Base-by-base conservation (phyloP, 2,797 vertebrate genomes). In the Clangula hyemalis region DNA sequence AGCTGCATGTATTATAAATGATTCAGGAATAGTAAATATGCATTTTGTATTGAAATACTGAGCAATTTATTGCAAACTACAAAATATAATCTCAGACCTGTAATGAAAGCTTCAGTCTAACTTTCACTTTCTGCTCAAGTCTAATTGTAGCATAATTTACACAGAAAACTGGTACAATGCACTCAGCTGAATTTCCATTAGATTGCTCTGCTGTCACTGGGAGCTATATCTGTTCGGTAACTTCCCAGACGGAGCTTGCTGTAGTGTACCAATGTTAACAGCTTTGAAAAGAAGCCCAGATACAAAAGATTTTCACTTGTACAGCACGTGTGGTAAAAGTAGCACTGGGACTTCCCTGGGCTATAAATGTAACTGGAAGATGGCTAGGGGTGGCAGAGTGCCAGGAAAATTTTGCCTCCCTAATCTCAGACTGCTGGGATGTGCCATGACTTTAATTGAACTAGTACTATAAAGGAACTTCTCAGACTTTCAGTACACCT, bases 361-460 rank as follows among this genome's bases (percentile, higher is more conserved):
- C 81, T 96, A 95, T 95, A 96, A 95, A 97, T 94, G 85, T 56
- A 90, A 76, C 79, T 85, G 60, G 76, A 96, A 94, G 86, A 83
- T 79, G 51, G 56, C 76, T 94, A 70, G 49, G 54, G 65, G 80
- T 94, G 91, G 92, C 91, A 91, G 78, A 58, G 38, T 1, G 36
- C 92, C 96, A 89, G 86, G 43, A 93, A 87, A 87, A 79, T 93
- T 86, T 93, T 95, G 10, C 71, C 47, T 96, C 57, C 36, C 43
- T 72, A 43, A 38, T 94, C 78, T 91, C 74, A 69, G 32, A 69
- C 73, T 90, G 39, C 61, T 86, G 54, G 47, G n/a, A 69, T 89
- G 28, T 94, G 57, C 43, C 1, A 3, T 57, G 81, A 30, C 3
- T 13, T 92, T 93, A 93, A 93, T 38, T 93, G 72, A 93, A 71